These are phyloP conservation scores for Biston stratarius DNA, from an alignment of 2,888 invertebrate genomes.

Conservation along the genomic window DNA sequence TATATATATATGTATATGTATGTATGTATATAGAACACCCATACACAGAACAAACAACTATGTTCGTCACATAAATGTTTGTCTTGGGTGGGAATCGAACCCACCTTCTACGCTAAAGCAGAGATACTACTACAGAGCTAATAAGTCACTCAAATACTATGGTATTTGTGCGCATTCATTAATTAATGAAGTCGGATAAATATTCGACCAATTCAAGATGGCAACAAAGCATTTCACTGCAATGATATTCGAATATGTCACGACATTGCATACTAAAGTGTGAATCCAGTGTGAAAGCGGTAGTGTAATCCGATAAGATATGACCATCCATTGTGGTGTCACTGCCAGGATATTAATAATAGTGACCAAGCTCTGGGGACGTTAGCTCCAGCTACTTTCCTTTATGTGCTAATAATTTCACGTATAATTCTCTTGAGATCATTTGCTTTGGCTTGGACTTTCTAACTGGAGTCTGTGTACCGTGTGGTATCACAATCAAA, in stretches of 20 bases:
- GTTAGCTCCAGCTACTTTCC: conserved; percentile 20
- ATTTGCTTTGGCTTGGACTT: conserved; percentile 12
- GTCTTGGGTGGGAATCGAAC: no score
- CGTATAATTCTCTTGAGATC: conserved; percentile 23
- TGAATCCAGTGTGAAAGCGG: conserved; percentile 26
- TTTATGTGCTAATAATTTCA: conserved; percentile 23
- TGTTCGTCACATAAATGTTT: no score
- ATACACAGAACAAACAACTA: no score
- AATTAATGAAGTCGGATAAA: no score
- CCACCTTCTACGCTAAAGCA: no score
- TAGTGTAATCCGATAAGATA: conserved; percentile 24
- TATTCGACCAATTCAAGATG: background rate
- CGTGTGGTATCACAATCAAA: background rate
- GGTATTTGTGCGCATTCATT: no score
- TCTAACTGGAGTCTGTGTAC: conserved; percentile 4
- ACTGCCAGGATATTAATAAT: conserved; percentile 28
- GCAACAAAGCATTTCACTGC: background rate
- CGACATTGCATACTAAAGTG: conserved; percentile 6
- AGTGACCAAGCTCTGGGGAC: conserved; percentile 12
- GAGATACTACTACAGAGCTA: no score
- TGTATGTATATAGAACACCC: no score
- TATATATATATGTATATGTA: no score
- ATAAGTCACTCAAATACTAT: no score
- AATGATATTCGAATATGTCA: conserved; percentile 8
- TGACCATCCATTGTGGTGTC: conserved; percentile 24